phyloP scores from a whole-genome alignment of 2,888 invertebrate species.

The Neoitamus cyanurus region DNA sequence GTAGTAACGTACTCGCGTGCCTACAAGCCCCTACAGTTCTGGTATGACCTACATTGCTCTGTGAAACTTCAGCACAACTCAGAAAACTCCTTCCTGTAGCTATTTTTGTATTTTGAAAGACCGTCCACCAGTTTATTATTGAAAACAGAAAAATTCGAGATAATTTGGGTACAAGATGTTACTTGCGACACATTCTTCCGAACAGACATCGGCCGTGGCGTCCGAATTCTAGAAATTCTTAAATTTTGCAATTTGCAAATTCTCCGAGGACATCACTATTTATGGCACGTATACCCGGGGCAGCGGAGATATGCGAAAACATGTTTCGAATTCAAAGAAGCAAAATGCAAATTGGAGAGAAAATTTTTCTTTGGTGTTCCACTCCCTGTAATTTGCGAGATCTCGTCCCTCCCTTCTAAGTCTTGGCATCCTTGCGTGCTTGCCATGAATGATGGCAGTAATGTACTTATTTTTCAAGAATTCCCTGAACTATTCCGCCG shows the following conservation, averaged over 20 bases:
- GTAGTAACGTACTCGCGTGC: too few species aligned
- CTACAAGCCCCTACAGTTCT: too few species aligned
- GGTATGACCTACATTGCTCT: not conserved
- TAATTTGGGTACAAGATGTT: not conserved
- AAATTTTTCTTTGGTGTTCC: not conserved
- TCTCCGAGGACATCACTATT: constrained; percentile 21
- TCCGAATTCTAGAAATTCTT: not conserved
- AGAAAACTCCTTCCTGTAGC: not conserved
- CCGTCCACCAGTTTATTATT: not conserved
- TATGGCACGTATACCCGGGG: constrained; percentile 28
- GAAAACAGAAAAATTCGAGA: not conserved
- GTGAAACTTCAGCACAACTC: not conserved
- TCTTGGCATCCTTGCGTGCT: constrained; percentile 16
- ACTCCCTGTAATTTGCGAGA: not conserved
- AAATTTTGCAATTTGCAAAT: constrained; percentile 11
- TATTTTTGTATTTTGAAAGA: not conserved
- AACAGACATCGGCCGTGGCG: not conserved
- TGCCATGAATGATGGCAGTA: constrained; percentile 12
- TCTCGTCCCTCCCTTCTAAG: not conserved
- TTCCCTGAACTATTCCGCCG: not conserved
- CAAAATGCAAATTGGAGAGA: constrained; percentile 18
- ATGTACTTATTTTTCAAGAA: not conserved
- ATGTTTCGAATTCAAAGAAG: constrained; percentile 29
- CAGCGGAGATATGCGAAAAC: constrained; percentile 19
- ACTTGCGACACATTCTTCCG: not conserved